Percentiles rank a stretch among this genome's conserved stretches.
Evolutionary conservation across 2,797 vertebrate genomes (phyloP).

Genomic region (Gallirallus australis): DNA sequence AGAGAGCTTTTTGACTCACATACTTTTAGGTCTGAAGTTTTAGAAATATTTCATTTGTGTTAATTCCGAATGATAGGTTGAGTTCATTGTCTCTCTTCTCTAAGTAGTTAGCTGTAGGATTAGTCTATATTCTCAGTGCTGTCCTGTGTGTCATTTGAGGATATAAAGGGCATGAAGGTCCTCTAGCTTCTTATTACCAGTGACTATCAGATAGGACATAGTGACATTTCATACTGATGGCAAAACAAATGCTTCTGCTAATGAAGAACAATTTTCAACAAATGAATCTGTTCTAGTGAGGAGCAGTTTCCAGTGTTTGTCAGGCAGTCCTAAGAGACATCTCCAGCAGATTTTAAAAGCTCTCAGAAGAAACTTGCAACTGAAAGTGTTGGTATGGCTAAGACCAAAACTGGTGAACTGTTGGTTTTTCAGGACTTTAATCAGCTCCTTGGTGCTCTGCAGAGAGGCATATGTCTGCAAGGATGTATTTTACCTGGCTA

Average conservation of each 20-base stretch:
- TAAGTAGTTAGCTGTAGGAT: background rate
- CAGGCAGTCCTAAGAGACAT: background rate
- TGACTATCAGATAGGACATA: background rate
- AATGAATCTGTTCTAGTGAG: background rate
- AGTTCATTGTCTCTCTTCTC: background rate
- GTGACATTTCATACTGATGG: background rate
- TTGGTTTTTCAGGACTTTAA: background rate
- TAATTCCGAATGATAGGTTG: background rate
- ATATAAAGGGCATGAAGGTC: background rate
- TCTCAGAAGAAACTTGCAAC: background rate
- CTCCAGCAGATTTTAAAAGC: background rate
- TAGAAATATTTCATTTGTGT: background rate
- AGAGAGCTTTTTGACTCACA: background rate
- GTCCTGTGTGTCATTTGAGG: background rate
- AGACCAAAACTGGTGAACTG: background rate
- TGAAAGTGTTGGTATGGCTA: background rate
- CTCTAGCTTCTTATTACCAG: background rate
- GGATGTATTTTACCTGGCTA: background rate
- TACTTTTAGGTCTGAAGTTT: background rate
- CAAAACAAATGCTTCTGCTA: background rate
- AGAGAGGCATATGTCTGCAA: background rate
- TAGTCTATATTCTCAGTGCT: background rate
- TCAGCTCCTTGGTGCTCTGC: background rate
- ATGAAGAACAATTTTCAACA: background rate
- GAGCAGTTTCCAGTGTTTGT: background rate